A percentile compares a stretch with the other conserved stretches of the same genome.
phyloP scores from a whole-genome alignment of 2,113 vertebrate species.

The Phyllostomus discolor region DNA sequence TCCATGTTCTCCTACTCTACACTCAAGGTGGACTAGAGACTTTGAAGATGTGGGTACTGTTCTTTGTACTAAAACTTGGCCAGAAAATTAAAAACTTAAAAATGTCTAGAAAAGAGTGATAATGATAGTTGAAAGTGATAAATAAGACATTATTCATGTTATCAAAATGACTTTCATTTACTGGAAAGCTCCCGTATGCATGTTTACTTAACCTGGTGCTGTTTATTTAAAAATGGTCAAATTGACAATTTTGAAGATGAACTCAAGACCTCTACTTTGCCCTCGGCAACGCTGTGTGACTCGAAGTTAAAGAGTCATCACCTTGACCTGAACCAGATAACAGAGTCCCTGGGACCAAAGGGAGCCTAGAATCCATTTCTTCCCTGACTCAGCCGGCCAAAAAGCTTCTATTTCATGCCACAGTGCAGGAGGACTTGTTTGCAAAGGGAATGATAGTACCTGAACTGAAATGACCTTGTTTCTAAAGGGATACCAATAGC shows the following conservation, averaged over 20 bases:
- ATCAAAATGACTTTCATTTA: not conserved
- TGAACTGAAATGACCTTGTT: constrained; percentile 31
- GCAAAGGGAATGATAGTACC: not conserved
- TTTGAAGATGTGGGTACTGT: not conserved
- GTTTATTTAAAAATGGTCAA: not conserved
- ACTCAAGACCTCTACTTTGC: not conserved
- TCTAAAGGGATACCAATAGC: not conserved
- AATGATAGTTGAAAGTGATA: not conserved
- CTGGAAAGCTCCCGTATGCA: not conserved
- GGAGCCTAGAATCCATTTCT: not conserved
- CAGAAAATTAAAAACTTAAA: not conserved
- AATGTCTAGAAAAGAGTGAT: not conserved
- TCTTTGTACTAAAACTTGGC: not conserved
- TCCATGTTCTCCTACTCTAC: not conserved
- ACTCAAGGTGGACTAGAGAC: not conserved
- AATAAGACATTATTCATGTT: not conserved
- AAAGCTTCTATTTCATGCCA: not conserved
- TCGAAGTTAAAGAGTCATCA: not conserved
- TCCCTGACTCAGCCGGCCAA: not conserved
- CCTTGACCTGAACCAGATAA: not conserved
- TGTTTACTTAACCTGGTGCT: not conserved
- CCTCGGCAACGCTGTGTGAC: not conserved
- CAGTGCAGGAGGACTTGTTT: not conserved
- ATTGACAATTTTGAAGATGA: not conserved
- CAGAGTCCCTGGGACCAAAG: not conserved